phyloP scores from a whole-genome alignment of 2,113 vertebrate species.

The Campylorhamphus procurvoides region DNA sequence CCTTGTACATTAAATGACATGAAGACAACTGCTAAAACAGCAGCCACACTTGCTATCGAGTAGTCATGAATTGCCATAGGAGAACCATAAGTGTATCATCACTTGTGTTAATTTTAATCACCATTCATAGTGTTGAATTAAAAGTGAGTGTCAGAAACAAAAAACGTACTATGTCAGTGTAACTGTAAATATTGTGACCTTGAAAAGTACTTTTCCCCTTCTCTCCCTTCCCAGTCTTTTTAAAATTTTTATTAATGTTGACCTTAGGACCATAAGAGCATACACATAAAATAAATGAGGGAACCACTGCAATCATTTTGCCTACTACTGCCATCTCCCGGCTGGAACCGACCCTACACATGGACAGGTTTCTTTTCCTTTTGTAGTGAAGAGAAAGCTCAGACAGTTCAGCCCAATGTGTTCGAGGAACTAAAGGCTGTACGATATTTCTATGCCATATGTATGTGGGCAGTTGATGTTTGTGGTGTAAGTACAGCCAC shows the following conservation, averaged over 20 bases:
- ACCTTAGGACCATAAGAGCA: not conserved
- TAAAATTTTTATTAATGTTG: not conserved
- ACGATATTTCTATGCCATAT: not conserved
- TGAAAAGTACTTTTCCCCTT: not conserved
- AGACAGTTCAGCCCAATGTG: not conserved
- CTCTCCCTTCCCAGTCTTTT: not conserved
- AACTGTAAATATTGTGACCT: not conserved
- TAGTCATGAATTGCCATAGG: not conserved
- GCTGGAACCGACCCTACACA: not conserved
- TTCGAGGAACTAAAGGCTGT: not conserved
- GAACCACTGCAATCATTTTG: not conserved
- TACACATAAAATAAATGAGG: not conserved
- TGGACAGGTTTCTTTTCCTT: not conserved
- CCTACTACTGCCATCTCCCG: slow-evolving; percentile 40
- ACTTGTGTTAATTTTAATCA: not conserved
- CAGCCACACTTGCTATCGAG: not conserved
- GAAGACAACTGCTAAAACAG: not conserved
- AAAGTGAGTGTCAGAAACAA: not conserved
- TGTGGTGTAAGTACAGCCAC: not conserved
- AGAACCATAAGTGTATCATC: not conserved
- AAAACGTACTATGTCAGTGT: not conserved
- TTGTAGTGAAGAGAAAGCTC: not conserved
- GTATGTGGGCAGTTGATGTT: slow-evolving; percentile 16
- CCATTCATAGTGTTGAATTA: not conserved
- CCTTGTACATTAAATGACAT: not conserved